Percentiles rank a stretch among this genome's conserved stretches.
These are phyloP conservation scores for Polietes domitor DNA, from an alignment of 2,888 invertebrate species.

Conservation along the genomic window DNA sequence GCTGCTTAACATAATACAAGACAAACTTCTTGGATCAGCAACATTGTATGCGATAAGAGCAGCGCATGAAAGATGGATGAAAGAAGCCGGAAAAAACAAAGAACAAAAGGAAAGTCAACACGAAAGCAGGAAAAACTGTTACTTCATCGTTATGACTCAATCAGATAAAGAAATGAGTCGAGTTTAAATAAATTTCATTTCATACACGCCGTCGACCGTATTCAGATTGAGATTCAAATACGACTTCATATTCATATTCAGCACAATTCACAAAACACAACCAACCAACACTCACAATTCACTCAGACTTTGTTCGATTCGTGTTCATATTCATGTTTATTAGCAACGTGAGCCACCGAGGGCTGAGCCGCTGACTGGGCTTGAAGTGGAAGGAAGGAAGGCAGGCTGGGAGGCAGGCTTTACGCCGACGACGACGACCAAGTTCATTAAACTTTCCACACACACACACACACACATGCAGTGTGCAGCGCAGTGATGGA, in stretches of 20 bases:
- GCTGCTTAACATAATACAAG: neutral
- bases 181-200: neutral
- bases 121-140: neutral
- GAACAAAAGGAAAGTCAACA: neutral
- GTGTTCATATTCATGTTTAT: neutral
- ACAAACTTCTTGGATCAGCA: neutral
- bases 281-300: neutral
- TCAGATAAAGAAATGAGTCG: neutral
- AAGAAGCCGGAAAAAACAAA: neutral
- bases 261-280: neutral
- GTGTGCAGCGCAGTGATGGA: neutral
- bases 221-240: neutral
- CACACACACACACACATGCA: no score
- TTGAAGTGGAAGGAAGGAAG: no score
- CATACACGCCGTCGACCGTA: neutral
- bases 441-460: constrained; percentile 6
- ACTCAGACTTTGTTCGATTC: no score
- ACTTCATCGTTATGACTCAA: constrained; percentile 8
- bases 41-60: neutral
- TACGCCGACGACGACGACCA: neutral
- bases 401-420: neutral
- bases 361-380: neutral
- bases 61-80: neutral
- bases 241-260: neutral
- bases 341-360: neutral